Evolutionary conservation across 2,797 vertebrate genomes (phyloP).

Genomic region (Phylloscopus collybita): DNA sequence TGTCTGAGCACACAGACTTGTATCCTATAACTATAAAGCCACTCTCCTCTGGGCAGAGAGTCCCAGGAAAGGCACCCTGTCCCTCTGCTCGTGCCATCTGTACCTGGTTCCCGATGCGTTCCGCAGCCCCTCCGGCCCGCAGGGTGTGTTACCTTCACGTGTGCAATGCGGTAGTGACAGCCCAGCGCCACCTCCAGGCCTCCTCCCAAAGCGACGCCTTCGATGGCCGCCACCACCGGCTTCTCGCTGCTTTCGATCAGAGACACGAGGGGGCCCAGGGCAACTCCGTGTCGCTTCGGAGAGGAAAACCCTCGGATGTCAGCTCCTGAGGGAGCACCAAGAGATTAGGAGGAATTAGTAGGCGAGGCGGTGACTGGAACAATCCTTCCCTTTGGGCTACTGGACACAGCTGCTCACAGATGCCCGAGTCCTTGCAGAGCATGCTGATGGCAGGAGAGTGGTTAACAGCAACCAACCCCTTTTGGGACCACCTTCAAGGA

Average conservation of each 20-base stretch:
- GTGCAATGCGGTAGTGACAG: conserved; percentile 91
- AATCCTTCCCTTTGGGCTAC: not conserved
- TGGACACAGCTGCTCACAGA: not conserved
- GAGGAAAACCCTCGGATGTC: conserved; percentile 85
- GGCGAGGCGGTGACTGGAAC: not conserved
- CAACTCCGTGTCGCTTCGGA: not conserved
- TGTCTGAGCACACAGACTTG: not conserved
- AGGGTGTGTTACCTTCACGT: conserved; percentile 79
- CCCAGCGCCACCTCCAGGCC: conserved; percentile 90
- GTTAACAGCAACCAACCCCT: not conserved
- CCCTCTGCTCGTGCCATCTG: not conserved
- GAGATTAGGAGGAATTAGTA: not conserved
- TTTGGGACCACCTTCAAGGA: not conserved
- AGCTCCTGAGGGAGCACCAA: conserved; percentile 79
- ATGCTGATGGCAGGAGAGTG: not conserved
- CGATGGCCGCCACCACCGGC: conserved; percentile 91
- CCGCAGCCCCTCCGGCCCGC: not conserved
- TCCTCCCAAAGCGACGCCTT: conserved; percentile 89
- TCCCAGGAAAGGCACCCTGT: not conserved
- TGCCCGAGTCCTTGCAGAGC: not conserved
- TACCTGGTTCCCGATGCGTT: accelerated
- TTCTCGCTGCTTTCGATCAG: conserved; percentile 84
- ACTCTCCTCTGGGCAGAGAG: not conserved
- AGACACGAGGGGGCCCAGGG: conserved; percentile 76
- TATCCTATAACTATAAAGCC: not conserved